These are phyloP conservation scores for Xylocopa sonorina DNA, from an alignment of 1,140 invertebrate species.

Conservation along the genomic window DNA sequence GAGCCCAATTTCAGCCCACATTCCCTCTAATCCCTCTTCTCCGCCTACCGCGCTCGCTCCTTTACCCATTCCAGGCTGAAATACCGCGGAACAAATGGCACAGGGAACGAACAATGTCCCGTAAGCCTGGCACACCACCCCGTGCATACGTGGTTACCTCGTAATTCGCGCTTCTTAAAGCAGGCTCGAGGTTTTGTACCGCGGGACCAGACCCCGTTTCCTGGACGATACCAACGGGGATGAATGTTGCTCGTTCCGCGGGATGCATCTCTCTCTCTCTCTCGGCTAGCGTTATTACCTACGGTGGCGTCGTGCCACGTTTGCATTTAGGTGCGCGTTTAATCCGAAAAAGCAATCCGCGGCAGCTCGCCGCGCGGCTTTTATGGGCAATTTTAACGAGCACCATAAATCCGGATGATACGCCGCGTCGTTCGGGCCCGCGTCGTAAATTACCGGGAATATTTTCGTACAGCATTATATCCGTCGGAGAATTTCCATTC, in stretches of 20 bases:
- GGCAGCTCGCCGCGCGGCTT: conserved; percentile 20
- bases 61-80: background rate
- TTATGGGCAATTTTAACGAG: conserved; percentile 50
- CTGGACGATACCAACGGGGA: background rate
- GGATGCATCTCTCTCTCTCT: conserved; percentile 30
- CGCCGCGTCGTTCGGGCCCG: conserved; percentile 19
- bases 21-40: background rate
- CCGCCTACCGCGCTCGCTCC: background rate
- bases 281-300: conserved; percentile 27
- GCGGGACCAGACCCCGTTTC: background rate
- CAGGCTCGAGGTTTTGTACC: conserved; percentile 11
- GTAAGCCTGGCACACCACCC: background rate
- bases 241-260: conserved; percentile 26
- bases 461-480: conserved; percentile 37
- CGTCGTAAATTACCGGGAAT: conserved; percentile 34
- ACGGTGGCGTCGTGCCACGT: background rate
- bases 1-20: background rate
- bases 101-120: background rate
- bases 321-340: conserved; percentile 9
- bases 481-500: background rate
- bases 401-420: conserved; percentile 41
- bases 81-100: conserved; percentile 8
- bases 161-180: conserved; percentile 11
- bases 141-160: background rate
- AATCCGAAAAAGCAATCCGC: conserved; percentile 51